Conservation (phyloP, 2,888 invertebrate genomes). For the Chrysotoxum bicinctum region DNA sequence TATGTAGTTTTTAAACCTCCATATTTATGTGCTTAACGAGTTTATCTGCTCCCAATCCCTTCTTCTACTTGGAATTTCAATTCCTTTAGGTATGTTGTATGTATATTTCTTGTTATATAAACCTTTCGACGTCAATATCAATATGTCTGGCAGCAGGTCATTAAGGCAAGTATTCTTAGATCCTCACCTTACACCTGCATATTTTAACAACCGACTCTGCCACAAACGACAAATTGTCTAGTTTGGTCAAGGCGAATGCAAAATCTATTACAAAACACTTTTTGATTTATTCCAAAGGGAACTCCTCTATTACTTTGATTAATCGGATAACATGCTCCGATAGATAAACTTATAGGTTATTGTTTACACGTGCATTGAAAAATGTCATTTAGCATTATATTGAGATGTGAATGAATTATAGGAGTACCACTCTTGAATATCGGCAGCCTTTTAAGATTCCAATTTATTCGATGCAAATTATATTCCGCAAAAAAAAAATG, state of each 20-base stretch:
- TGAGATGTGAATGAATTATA: slow-evolving; percentile 41
- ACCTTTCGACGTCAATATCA: neutral
- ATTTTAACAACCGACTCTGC: neutral
- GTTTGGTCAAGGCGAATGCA: neutral
- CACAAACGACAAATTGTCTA: slow-evolving; percentile 1
- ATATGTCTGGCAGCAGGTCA: neutral
- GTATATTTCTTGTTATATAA: neutral
- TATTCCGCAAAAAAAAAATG: neutral
- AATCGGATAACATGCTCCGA: neutral
- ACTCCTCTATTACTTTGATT: neutral
- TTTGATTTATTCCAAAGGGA: neutral
- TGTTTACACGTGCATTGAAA: slow-evolving; percentile 44
- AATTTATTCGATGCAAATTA: neutral
- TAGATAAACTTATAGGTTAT: slow-evolving; percentile 1
- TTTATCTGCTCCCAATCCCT: neutral
- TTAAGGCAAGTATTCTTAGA: neutral
- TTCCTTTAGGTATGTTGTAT: no score
- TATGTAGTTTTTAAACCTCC: no score
- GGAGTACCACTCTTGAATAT: neutral
- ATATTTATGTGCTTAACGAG: no score
- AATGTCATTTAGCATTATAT: slow-evolving; percentile 27
- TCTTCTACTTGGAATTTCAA: neutral
- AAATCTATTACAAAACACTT: neutral
- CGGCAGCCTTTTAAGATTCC: neutral
- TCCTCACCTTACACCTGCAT: neutral